These are phyloP conservation scores for Sesia apiformis DNA, from an alignment of 2,888 invertebrate species.

Conservation along the genomic window DNA sequence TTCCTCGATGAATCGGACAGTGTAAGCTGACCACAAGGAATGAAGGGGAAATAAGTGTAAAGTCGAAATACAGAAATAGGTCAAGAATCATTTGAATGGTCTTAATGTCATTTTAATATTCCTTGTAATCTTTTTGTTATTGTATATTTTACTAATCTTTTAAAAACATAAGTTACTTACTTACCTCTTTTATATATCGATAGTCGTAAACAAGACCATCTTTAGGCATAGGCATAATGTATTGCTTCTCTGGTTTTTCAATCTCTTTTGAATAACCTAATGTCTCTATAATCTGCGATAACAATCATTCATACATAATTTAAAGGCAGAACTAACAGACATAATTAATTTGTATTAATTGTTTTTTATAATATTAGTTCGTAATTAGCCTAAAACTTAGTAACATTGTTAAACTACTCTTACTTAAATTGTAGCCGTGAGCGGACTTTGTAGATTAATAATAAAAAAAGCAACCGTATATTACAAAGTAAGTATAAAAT, in stretches of 20 bases:
- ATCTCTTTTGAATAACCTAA: constrained; percentile 75
- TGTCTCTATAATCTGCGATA: constrained; percentile 49
- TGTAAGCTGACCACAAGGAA: no score
- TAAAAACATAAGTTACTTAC: constrained; percentile 7
- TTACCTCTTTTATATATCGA: constrained; percentile 90
- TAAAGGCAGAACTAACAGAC: no score
- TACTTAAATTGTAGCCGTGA: background rate
- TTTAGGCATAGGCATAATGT: constrained; percentile 89
- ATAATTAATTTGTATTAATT: no score
- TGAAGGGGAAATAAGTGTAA: no score
- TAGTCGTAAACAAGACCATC: constrained; percentile 91
- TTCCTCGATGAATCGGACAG: no score
- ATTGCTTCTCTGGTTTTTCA: constrained; percentile 80
- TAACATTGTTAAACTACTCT: background rate
- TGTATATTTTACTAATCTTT: background rate
- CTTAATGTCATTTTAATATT: background rate
- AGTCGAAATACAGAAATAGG: no score
- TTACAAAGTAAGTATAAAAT: no score
- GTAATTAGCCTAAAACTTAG: background rate
- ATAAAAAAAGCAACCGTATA: no score
- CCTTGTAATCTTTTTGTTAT: background rate
- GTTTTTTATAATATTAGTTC: no score
- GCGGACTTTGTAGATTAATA: no score
- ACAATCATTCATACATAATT: background rate
- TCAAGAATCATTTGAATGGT: background rate